Base-by-base conservation (phyloP, 2,113 vertebrate genomes). In the Camelus bactrianus region DNA sequence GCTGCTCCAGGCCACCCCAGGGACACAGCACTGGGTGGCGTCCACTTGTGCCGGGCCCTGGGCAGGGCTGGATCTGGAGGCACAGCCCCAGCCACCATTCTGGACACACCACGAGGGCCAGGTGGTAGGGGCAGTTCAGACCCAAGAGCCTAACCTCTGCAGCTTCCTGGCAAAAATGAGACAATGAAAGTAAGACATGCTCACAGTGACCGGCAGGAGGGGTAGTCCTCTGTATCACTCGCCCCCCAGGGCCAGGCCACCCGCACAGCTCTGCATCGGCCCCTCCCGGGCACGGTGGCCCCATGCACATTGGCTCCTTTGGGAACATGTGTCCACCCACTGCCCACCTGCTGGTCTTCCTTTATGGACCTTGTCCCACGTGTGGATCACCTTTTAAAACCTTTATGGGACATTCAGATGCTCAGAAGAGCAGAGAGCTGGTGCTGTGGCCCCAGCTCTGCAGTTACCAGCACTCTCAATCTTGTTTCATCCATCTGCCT, bases 11-110 rank as follows among this genome's bases (percentile, higher is more conserved):
- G 24, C 67, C 52, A 81, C 22, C 6, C 24, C 56, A 3, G 89
- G n/a, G 50, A 22, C 9, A 0, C 24, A 0, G 54, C 0, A 10
- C 52, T 12, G 32, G 58, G 60, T 14, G 0, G 30, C 3, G 1
- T 38, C 13, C 17, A n/a, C n/a, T 22, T 54, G 13, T 35, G 32
- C 42, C 14, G 5, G 65, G 24, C 28, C 19, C 48, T 30, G 56
- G 50, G 8, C 5, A 42, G 38, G 20, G 32, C 38, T 8, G 14
- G 30, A 42, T 46, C 14, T 19, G 28, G 20, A 3, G 30, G 52
- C 24, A 26, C 11, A 62, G 65, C 20, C 38, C 86, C 30, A 7
- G 56, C 48, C 16, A 48, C 54, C 8, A 10, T 16, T n/a, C 20
- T 60, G 24, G 42, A 52, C 42, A 24, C 8, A 67, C 26, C 19